These are phyloP conservation scores for Chaenodraco wilsoni DNA, from an alignment of 2,797 vertebrate genomes.

Conservation along the genomic window DNA sequence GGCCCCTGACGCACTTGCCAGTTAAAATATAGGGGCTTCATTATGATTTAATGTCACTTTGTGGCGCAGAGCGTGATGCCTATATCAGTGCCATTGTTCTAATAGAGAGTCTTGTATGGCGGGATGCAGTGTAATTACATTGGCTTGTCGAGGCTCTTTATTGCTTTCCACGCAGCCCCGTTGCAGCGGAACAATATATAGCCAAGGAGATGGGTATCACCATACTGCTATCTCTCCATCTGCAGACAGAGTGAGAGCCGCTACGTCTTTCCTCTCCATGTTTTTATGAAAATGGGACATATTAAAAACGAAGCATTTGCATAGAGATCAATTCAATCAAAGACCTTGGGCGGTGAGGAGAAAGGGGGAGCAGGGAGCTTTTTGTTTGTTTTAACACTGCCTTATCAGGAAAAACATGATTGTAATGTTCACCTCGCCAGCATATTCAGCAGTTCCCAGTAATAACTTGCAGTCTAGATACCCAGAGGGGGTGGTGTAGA, in stretches of 20 bases:
- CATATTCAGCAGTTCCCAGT: constrained; percentile 73
- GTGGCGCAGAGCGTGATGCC: constrained; percentile 51
- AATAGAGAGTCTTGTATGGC: constrained; percentile 68
- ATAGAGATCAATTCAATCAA: constrained; percentile 80
- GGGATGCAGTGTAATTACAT: constrained; percentile 80
- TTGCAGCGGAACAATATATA: constrained; percentile 69
- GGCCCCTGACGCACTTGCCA: constrained; percentile 60
- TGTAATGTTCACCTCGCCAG: constrained; percentile 74
- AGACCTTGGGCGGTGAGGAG: constrained; percentile 66
- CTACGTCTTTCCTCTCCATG: constrained; percentile 53
- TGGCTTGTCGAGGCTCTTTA: constrained; percentile 76
- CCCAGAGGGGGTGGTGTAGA: constrained; percentile 69
- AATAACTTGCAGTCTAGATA: constrained; percentile 71
- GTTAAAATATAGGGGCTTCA: constrained; percentile 76
- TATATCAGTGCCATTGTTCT: constrained; percentile 68
- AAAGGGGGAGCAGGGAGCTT: constrained; percentile 29
- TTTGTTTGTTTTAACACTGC: constrained; percentile 76
- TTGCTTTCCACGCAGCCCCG: constrained; percentile 76
- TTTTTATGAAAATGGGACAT: constrained; percentile 77
- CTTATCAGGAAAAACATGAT: constrained; percentile 80
- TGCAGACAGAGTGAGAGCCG: constrained; percentile 58
- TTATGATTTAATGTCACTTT: constrained; percentile 78
- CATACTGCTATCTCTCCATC: constrained; percentile 72
- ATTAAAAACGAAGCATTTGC: constrained; percentile 76
- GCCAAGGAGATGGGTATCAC: constrained; percentile 70